phyloP scores from a whole-genome alignment of 1,140 invertebrate genomes.

The Brachionus manjavacas region DNA sequence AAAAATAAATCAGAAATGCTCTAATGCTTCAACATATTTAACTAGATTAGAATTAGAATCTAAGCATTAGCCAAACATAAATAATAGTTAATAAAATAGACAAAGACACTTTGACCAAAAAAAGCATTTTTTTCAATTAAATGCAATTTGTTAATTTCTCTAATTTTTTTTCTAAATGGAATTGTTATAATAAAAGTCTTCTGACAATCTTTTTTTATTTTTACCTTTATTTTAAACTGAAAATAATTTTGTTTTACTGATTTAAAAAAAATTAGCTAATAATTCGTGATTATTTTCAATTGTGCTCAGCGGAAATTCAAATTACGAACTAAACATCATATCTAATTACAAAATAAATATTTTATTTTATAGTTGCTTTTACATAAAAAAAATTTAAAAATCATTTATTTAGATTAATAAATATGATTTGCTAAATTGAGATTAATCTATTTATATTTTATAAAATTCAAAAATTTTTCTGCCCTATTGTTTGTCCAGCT shows the following conservation, averaged over 20 bases:
- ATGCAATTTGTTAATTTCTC: too few relatives aligned
- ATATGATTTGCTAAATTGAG: neutral
- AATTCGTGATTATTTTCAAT: conserved; percentile 5
- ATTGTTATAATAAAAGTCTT: neutral
- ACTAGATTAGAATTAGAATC: too few relatives aligned
- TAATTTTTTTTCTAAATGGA: neutral
- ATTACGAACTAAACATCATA: neutral
- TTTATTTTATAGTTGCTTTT: neutral
- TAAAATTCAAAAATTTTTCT: neutral
- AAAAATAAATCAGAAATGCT: too few relatives aligned
- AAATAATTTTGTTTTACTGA: neutral
- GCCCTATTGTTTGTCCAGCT: neutral
- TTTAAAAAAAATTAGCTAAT: neutral
- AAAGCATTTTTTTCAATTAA: too few relatives aligned
- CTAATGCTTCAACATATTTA: too few relatives aligned
- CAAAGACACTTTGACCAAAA: too few relatives aligned
- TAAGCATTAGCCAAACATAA: too few relatives aligned
- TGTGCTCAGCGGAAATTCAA: neutral
- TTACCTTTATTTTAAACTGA: neutral
- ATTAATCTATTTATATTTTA: neutral
- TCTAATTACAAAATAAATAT: neutral
- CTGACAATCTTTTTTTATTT: neutral
- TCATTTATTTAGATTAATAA: neutral
- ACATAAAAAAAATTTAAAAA: neutral
- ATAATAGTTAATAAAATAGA: too few relatives aligned